Conservation (phyloP, 2,113 vertebrate genomes). For the Steatornis caripensis region DNA sequence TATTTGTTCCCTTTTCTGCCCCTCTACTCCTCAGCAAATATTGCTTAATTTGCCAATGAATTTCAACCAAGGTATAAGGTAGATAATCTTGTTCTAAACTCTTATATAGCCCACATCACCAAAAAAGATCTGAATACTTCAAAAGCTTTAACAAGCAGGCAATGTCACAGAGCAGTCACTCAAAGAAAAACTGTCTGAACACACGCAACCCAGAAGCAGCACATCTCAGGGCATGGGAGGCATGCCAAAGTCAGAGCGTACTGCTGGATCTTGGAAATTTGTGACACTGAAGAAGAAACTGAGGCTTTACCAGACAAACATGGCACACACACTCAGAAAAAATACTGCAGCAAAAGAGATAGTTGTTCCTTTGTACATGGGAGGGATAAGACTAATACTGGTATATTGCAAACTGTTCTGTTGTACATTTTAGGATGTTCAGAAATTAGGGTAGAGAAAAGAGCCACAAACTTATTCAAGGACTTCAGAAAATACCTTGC, state of each 20-base stretch:
- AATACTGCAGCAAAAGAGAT: background rate
- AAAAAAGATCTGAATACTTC: background rate
- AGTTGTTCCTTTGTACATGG: background rate
- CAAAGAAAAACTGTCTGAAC: background rate
- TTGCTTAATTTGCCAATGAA: background rate
- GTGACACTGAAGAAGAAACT: background rate
- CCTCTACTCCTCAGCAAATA: background rate
- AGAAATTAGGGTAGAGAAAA: background rate
- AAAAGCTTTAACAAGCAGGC: background rate
- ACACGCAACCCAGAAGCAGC: background rate
- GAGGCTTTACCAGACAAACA: background rate
- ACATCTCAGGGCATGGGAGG: background rate
- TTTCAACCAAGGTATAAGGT: background rate
- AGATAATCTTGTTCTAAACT: background rate
- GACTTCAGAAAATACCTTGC: background rate
- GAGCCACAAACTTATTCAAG: background rate
- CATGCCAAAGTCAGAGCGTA: background rate
- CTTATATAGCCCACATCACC: rapidly evolving
- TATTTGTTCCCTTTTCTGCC: background rate
- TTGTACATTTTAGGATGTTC: background rate
- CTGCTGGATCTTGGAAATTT: background rate
- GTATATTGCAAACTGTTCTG: background rate
- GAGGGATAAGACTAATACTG: background rate
- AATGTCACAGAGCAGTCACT: background rate
- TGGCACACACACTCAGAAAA: background rate